Conservation (phyloP, 2,797 vertebrate species). For the Cossypha caffra region DNA sequence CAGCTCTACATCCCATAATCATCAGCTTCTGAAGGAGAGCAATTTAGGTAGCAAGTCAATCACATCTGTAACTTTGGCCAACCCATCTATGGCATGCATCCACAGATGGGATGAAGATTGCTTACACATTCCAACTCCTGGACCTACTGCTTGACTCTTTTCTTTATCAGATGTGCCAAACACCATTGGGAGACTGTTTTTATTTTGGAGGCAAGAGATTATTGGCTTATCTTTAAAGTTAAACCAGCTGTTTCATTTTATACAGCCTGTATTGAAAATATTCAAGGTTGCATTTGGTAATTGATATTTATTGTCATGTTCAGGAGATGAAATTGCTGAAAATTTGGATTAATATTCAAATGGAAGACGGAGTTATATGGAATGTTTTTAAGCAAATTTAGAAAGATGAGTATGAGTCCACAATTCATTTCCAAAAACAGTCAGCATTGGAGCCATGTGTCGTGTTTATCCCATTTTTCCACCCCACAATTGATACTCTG, state of each 20-base stretch:
- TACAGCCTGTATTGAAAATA: background rate
- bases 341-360: background rate
- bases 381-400: slow-evolving; percentile 3
- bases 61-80: slow-evolving; percentile 15
- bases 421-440: background rate
- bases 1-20: slow-evolving; percentile 39
- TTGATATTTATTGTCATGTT: slow-evolving; percentile 7
- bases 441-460: background rate
- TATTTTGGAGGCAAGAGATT: slow-evolving; percentile 8
- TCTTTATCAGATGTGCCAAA: slow-evolving; percentile 14
- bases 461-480: background rate
- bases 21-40: slow-evolving; percentile 30
- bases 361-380: background rate
- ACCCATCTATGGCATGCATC: background rate
- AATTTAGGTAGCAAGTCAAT: slow-evolving; percentile 53
- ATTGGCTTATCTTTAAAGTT: slow-evolving; percentile 7
- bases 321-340: background rate
- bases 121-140: slow-evolving; percentile 40
- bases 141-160: background rate
- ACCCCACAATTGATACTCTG: background rate
- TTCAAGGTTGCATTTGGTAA: background rate
- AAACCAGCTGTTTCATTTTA: slow-evolving; percentile 24
- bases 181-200: background rate
- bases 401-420: background rate
- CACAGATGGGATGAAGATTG: slow-evolving; percentile 42